Percentiles rank a stretch among this genome's conserved stretches.
Conservation (phyloP, 2,888 invertebrate genomes). For the Crocallis elinguaria region DNA sequence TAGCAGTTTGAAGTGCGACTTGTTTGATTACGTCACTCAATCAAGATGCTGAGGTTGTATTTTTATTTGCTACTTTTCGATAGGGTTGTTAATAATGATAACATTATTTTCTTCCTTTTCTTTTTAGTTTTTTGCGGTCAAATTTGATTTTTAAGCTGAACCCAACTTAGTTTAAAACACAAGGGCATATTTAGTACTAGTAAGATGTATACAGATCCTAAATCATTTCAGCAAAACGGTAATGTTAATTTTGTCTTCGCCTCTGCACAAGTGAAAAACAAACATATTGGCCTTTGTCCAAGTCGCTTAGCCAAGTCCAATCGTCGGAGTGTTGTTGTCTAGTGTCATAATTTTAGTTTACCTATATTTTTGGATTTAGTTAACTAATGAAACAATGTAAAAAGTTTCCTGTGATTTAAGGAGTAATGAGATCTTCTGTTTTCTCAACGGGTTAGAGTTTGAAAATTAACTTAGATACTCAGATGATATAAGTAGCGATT, state of each 20-base stretch:
- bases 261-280: slow-evolving; percentile 36
- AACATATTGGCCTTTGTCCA: slow-evolving; percentile 36
- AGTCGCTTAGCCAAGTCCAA: slow-evolving; percentile 34
- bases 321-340: slow-evolving; percentile 28
- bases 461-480: too few species aligned
- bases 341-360: slow-evolving; percentile 27
- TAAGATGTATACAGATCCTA: neutral
- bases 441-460: too few species aligned
- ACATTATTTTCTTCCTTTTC: too few species aligned
- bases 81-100: neutral
- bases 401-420: too few species aligned
- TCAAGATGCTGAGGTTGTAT: slow-evolving; percentile 25
- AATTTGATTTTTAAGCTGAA: too few species aligned
- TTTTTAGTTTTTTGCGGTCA: too few species aligned
- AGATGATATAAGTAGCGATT: too few species aligned
- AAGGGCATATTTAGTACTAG: too few species aligned
- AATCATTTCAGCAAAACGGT: slow-evolving; percentile 1
- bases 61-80: slow-evolving; percentile 12
- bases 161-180: too few species aligned
- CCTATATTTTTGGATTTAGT: neutral
- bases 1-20: slow-evolving; percentile 30
- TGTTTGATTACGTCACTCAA: slow-evolving; percentile 46
- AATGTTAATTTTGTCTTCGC: slow-evolving; percentile 31
- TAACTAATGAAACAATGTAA: neutral
- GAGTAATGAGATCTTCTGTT: too few species aligned